Evolutionary conservation across 2,888 invertebrate species (phyloP).

Genomic region (Machimus atricapillus): DNA sequence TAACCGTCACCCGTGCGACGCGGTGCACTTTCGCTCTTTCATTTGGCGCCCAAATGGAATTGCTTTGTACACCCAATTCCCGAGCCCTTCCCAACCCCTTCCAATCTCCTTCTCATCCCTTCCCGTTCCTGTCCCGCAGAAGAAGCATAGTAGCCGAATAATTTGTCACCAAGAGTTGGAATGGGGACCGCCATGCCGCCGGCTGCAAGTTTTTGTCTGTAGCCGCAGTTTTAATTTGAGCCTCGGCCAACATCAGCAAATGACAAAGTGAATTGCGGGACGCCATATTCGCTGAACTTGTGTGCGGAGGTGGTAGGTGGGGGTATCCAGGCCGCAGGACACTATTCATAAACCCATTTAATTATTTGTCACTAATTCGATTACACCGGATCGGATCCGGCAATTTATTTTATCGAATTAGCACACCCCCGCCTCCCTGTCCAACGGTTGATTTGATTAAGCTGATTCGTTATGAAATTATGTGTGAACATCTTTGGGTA

Average conservation of each 20-base stretch:
- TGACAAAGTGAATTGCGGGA: slow-evolving; percentile 16
- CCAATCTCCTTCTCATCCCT: too few species aligned
- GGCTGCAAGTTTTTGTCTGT: neutral
- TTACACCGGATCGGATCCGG: slow-evolving; percentile 43
- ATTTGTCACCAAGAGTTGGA: neutral
- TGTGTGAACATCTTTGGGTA: slow-evolving; percentile 17
- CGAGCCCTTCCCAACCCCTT: too few species aligned
- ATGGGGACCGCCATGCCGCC: neutral
- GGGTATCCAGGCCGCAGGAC: neutral
- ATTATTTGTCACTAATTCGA: slow-evolving; percentile 46
- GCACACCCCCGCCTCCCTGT: neutral
- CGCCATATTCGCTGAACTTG: neutral
- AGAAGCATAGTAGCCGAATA: neutral
- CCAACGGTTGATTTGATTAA: neutral
- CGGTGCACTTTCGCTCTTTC: neutral
- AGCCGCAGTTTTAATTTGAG: slow-evolving; percentile 20
- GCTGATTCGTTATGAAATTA: slow-evolving; percentile 15
- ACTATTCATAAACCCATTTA: slow-evolving; percentile 43
- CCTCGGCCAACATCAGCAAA: neutral
- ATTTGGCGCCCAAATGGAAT: slow-evolving; percentile 1
- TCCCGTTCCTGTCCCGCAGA: neutral
- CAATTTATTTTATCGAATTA: slow-evolving; percentile 45
- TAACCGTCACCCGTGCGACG: neutral
- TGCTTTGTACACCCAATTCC: neutral
- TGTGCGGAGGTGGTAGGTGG: too few species aligned